phyloP scores from a whole-genome alignment of 1,140 invertebrate genomes.

The Lepeophtheirus salmonis region DNA sequence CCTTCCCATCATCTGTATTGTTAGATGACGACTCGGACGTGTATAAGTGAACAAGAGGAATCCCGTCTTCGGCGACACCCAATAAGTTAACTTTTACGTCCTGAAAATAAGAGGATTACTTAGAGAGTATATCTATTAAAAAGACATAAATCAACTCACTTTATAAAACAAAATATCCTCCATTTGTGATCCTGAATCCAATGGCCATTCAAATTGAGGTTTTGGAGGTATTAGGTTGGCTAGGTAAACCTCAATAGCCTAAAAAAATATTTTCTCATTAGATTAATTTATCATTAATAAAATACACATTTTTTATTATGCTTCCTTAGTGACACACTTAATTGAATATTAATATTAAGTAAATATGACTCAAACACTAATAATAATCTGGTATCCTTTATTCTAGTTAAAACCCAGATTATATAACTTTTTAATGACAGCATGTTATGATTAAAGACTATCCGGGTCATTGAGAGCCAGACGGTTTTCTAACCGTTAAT shows the following conservation, averaged over 20 bases:
- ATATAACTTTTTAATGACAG: too few species aligned
- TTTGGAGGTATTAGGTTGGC: slow-evolving; percentile 5
- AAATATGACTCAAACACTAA: too few species aligned
- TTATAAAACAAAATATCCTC: neutral
- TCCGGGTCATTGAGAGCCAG: too few species aligned
- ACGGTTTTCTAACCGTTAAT: too few species aligned
- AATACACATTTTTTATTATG: too few species aligned
- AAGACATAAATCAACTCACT: neutral
- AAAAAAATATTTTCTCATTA: too few species aligned
- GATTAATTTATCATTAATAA: too few species aligned
- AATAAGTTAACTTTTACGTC: slow-evolving; percentile 59
- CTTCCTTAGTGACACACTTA: too few species aligned
- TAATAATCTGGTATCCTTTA: too few species aligned
- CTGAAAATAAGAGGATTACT: neutral
- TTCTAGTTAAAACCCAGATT: too few species aligned
- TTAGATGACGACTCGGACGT: neutral
- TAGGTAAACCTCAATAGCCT: slow-evolving; percentile 4
- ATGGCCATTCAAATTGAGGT: neutral
- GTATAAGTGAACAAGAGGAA: slow-evolving; percentile 57
- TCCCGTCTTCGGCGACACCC: slow-evolving; percentile 50
- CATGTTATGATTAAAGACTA: too few species aligned
- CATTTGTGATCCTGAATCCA: neutral
- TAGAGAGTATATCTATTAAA: neutral
- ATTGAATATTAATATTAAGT: too few species aligned
- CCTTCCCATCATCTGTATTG: neutral